Percentiles rank a stretch among this genome's conserved stretches.
Evolutionary conservation across 1,140 invertebrate species (phyloP).

Genomic region (Drosophila kohkoa): DNA sequence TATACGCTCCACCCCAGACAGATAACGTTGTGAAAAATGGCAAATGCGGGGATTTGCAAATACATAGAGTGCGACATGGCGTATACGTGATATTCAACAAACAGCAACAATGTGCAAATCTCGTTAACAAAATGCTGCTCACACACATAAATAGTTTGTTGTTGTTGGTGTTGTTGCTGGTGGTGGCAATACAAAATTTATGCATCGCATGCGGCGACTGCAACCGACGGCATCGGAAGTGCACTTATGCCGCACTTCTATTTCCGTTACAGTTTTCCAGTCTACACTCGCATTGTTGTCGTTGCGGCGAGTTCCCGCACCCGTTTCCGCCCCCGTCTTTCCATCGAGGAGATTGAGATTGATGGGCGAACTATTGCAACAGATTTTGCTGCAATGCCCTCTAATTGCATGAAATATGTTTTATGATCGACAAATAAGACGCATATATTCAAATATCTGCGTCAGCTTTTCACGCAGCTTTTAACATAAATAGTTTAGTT

Average conservation of each 20-base stretch:
- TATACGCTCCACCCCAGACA: conserved; percentile 25
- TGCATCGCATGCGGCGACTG: conserved; percentile 52
- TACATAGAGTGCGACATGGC: conserved; percentile 26
- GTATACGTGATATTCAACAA: conserved; percentile 10
- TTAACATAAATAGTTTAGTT: too few relatives aligned
- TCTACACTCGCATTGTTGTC: neutral
- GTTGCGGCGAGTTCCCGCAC: too few relatives aligned
- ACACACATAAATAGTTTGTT: conserved; percentile 36
- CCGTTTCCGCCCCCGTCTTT: conserved; percentile 10
- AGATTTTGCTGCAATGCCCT: neutral
- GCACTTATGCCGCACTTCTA: conserved; percentile 81
- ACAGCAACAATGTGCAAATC: conserved; percentile 64
- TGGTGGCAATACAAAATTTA: conserved; percentile 16
- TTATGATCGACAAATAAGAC: neutral
- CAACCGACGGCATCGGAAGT: conserved; percentile 63
- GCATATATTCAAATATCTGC: neutral
- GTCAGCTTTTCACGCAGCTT: too few relatives aligned
- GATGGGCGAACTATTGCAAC: conserved; percentile 39
- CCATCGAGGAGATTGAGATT: conserved; percentile 61
- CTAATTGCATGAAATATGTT: conserved; percentile 52
- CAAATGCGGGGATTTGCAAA: conserved; percentile 54
- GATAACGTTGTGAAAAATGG: conserved; percentile 64
- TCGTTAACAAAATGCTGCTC: conserved; percentile 59
- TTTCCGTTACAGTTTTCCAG: conserved; percentile 69
- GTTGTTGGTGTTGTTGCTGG: neutral